Conservation (phyloP, 2,113 vertebrate species). For the Melanerpes aurifrons region DNA sequence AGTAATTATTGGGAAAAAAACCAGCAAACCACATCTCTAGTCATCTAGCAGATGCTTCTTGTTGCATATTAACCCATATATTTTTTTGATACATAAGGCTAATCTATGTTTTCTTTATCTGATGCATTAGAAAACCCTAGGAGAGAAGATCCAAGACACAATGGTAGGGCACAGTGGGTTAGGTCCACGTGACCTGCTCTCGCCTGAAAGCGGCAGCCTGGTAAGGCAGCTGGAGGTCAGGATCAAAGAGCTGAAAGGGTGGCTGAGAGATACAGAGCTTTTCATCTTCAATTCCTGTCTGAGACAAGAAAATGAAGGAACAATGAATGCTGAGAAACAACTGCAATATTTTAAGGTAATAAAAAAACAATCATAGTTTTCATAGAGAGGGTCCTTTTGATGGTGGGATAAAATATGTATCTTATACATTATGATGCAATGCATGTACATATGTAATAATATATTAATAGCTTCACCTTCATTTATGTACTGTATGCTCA, state of each 20-base stretch:
- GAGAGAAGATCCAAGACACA: conserved; percentile 82
- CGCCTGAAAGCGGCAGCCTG: conserved; percentile 90
- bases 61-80: conserved; percentile 28
- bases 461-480: conserved; percentile 46
- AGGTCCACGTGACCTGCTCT: conserved; percentile 84
- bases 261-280: conserved; percentile 97
- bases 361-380: conserved; percentile 71
- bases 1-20: background rate
- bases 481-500: conserved; percentile 38
- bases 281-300: conserved; percentile 98
- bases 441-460: conserved; percentile 49
- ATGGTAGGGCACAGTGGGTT: conserved; percentile 75
- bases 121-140: conserved; percentile 85
- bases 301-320: conserved; percentile 85
- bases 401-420: conserved; percentile 70
- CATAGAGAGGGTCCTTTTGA: conserved; percentile 66
- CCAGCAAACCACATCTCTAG: background rate
- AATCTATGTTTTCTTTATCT: conserved; percentile 75
- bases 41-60: conserved; percentile 33
- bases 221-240: conserved; percentile 93
- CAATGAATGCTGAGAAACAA: conserved; percentile 84
- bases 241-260: conserved; percentile 95
- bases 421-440: conserved; percentile 49
- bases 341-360: conserved; percentile 95
- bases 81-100: conserved; percentile 54